Percentiles rank a stretch among this genome's conserved stretches.
phyloP scores from a whole-genome alignment of 2,888 invertebrate species.

The Pachydiplax longipennis region DNA sequence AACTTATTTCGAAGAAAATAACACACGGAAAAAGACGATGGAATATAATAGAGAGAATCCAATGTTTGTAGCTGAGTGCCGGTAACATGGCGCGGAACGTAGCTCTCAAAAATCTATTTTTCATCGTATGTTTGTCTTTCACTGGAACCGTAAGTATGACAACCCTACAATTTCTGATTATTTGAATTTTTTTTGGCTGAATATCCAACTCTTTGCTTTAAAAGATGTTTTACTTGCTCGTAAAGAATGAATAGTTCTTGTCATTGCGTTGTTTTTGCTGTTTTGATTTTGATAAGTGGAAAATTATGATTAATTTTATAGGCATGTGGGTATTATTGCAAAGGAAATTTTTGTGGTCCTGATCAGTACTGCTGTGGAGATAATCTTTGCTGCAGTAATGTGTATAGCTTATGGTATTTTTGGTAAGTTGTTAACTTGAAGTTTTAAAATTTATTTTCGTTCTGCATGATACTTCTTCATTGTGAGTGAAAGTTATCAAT shows the following conservation, averaged over 20 bases:
- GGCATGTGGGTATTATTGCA: slow-evolving; percentile 49
- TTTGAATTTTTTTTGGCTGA: neutral
- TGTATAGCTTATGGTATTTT: slow-evolving; percentile 49
- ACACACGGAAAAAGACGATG: too few species aligned
- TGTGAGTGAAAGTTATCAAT: neutral
- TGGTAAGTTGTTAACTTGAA: slow-evolving; percentile 48
- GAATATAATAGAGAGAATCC: too few species aligned
- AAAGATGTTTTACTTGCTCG: neutral
- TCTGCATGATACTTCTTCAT: neutral
- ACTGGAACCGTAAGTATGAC: slow-evolving; percentile 17
- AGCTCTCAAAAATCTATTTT: neutral
- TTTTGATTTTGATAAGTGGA: neutral
- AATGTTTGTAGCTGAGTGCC: neutral
- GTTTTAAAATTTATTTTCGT: neutral
- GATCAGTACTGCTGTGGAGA: slow-evolving; percentile 50
- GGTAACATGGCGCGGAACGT: slow-evolving; percentile 40
- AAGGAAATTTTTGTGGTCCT: slow-evolving; percentile 48
- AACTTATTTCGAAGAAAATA: too few species aligned
- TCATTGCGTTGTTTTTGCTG: neutral
- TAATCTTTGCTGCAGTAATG: slow-evolving; percentile 49
- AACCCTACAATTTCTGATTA: neutral
- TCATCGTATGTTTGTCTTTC: neutral
- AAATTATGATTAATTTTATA: neutral
- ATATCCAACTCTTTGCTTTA: too few species aligned
- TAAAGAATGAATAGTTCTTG: neutral